A percentile compares a stretch with the other conserved stretches of the same genome.
Evolutionary conservation across 2,113 vertebrate genomes (phyloP).

Genomic region (Erythrolamprus reginae): DNA sequence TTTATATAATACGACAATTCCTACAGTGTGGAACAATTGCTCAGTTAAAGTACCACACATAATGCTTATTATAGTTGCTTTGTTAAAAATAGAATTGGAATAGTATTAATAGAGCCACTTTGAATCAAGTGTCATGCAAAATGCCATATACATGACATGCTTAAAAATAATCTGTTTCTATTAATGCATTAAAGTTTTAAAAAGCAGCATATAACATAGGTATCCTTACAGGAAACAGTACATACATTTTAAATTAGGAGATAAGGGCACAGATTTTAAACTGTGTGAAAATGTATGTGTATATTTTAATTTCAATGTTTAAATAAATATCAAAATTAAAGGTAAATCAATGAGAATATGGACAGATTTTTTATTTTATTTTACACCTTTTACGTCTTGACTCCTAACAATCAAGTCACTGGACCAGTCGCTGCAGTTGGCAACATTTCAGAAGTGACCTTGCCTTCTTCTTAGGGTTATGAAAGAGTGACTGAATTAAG

Average conservation of each 20-base stretch:
- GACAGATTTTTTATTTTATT: not conserved
- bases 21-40: not conserved
- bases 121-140: not conserved
- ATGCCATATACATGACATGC: not conserved
- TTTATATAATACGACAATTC: not conserved
- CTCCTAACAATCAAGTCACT: not conserved
- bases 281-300: not conserved
- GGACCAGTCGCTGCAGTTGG: not conserved
- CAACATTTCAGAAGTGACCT: not conserved
- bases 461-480: not conserved
- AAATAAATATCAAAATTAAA: not conserved
- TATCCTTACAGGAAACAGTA: not conserved
- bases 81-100: not conserved
- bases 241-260: not conserved
- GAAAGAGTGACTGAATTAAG: not conserved
- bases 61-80: not conserved
- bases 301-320: not conserved
- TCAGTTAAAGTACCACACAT: not conserved
- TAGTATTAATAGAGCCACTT: not conserved
- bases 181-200: not conserved
- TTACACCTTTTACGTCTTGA: no score
- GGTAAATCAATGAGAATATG: not conserved
- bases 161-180: not conserved
- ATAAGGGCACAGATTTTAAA: not conserved
- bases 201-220: not conserved